phyloP scores from a whole-genome alignment of 1,140 invertebrate species.

The Grapholita molesta region DNA sequence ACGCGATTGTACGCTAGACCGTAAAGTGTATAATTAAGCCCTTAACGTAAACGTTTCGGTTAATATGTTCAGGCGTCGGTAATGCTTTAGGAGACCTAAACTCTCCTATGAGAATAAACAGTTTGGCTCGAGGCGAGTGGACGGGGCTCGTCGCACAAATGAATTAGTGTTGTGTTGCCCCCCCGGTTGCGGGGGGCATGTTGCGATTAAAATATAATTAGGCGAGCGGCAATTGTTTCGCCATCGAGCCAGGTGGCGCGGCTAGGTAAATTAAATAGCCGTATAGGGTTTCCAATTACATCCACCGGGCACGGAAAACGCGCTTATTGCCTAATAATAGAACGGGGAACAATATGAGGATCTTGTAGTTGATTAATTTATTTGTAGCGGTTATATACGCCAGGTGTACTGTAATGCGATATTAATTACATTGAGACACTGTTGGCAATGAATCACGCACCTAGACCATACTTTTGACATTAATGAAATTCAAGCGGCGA shows the following conservation, averaged over 20 bases:
- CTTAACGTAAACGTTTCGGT: constrained; percentile 70
- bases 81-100: constrained; percentile 74
- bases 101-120: constrained; percentile 75
- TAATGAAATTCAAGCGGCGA: constrained; percentile 74
- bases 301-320: constrained; percentile 44
- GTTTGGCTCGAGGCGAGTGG: constrained; percentile 48
- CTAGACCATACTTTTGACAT: constrained; percentile 53
- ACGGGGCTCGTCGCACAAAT: constrained; percentile 60
- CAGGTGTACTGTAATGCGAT: constrained; percentile 44
- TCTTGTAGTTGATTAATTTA: constrained; percentile 59
- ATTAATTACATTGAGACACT: constrained; percentile 65
- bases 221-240: constrained; percentile 70
- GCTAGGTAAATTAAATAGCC: constrained; percentile 72
- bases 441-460: constrained; percentile 64
- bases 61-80: constrained; percentile 71
- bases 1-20: constrained; percentile 56
- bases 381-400: constrained; percentile 14
- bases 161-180: constrained; percentile 58
- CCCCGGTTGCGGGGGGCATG: constrained; percentile 35
- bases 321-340: constrained; percentile 68
- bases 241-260: constrained; percentile 69
- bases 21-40: constrained; percentile 70
- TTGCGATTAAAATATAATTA: constrained; percentile 77
- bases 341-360: constrained; percentile 48
- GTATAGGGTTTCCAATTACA: constrained; percentile 68